phyloP scores from a whole-genome alignment of 1,140 invertebrate genomes.

The Neodiprion fabricii region DNA sequence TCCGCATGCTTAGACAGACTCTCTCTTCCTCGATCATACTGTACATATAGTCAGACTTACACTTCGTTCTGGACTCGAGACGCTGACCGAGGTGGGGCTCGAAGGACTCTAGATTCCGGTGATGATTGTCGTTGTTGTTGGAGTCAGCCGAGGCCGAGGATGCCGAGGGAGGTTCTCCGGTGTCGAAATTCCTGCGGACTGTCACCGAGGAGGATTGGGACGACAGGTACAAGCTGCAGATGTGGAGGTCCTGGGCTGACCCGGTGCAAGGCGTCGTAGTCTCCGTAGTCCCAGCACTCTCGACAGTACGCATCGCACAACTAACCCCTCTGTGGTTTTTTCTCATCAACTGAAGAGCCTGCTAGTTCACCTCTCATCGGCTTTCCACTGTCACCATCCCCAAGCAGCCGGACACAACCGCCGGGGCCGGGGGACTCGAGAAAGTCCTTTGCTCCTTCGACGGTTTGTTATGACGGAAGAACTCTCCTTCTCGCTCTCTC shows the following conservation, averaged over 20 bases:
- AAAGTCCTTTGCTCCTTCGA: neutral
- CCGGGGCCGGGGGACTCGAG: neutral
- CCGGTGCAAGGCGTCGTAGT: constrained; percentile 36
- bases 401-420: neutral
- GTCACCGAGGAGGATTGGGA: no score
- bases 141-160: constrained; percentile 44
- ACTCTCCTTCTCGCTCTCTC: constrained; percentile 1
- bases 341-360: neutral
- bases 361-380: neutral
- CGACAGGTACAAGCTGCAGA: no score
- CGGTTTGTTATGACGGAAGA: neutral
- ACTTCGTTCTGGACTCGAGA: constrained; percentile 57
- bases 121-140: constrained; percentile 59
- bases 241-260: no score
- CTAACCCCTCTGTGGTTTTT: constrained; percentile 24
- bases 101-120: constrained; percentile 51
- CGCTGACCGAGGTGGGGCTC: constrained; percentile 43
- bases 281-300: constrained; percentile 49
- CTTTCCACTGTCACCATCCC: neutral
- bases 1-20: neutral
- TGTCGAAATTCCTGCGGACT: constrained; percentile 10
- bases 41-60: constrained; percentile 44
- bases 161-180: constrained; percentile 28
- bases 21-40: no score
- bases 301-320: constrained; percentile 55